Base-by-base conservation (phyloP, 2,797 vertebrate genomes). In the Carapus acus region DNA sequence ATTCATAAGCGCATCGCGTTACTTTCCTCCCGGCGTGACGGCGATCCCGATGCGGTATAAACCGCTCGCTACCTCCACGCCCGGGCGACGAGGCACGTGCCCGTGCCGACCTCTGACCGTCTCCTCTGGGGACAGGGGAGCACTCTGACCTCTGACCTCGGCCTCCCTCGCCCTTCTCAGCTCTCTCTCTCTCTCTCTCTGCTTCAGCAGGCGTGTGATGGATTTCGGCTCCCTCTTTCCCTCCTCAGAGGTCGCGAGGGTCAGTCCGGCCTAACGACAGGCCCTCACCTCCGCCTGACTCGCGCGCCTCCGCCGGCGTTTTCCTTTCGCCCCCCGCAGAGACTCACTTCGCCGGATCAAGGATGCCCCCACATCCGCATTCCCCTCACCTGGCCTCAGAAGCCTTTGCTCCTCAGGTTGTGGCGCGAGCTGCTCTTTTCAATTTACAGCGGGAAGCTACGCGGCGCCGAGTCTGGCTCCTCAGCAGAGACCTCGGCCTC, bases 191-290 rank as follows among this genome's bases (percentile, higher is more conserved):
- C n/a, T n/a, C 21, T 48, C 44, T 48, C 43, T 44, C 48, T 22
- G 55, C 49, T 60, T 27, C 45, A 59, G 52, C 24, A 16, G n/a
- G 40, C 37, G 38, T 17, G 18, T 17, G 36, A 44, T 7, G 54
- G 56, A 36, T 40, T 47, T 9, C 36, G 44, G 60, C 34, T 57
- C 23, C 15, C 14, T 3, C 20, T 38, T 55, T 58, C 22, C 21
- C 19, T 21, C 60, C 23, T 54, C 40, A 56, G 65, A 73, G 27
- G 48, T 40, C 41, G 55, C 59, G 40, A 65, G 65, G 52, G 58
- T 70, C 62, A 68, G 47, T 56, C 41, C 68, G 50, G 22, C 40
- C 44, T 55, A 49, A 71, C 74, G 56, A 69, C 21, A 49, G 49
- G 31, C 13, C 29, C 41, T 74, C 50, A 66, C 66, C 61, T 49